These are phyloP conservation scores for Cetonia aurata DNA, from an alignment of 2,888 invertebrate genomes.

Conservation along the genomic window DNA sequence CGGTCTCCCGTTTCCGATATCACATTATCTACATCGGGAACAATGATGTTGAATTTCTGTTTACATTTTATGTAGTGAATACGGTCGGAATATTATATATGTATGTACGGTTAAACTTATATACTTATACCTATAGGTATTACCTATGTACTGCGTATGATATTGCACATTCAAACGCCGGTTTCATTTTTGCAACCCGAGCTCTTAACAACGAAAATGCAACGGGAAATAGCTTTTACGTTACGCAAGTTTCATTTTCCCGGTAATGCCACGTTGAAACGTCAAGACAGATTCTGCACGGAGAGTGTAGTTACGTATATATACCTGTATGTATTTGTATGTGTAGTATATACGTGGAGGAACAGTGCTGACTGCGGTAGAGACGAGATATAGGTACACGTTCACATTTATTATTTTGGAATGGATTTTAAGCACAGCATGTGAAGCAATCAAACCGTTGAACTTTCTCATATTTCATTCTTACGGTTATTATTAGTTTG, in stretches of 20 bases:
- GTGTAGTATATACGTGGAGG: not conserved
- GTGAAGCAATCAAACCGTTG: conserved; percentile 13
- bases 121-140: too few species aligned
- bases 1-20: conserved; percentile 19
- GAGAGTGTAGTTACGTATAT: not conserved
- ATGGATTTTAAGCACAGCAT: conserved; percentile 17
- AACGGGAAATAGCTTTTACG: conserved; percentile 22
- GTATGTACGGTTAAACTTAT: not conserved
- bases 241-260: conserved; percentile 23
- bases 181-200: conserved; percentile 1
- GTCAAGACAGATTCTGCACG: not conserved
- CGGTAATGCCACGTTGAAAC: conserved; percentile 16
- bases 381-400: not conserved
- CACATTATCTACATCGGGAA: conserved; percentile 26
- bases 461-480: conserved; percentile 7
- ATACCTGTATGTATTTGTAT: not conserved
- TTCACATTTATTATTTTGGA: conserved; percentile 14
- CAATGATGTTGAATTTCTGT: conserved; percentile 26
- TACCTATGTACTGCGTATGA: not conserved
- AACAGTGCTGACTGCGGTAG: not conserved
- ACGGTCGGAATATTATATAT: not conserved
- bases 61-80: conserved; percentile 1
- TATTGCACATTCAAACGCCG: conserved; percentile 3
- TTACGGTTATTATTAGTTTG: not conserved
- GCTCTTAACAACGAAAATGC: conserved; percentile 1